A percentile compares a stretch with the other conserved stretches of the same genome.
Evolutionary conservation across 2,797 vertebrate genomes (phyloP).

Genomic region (Nyctalus aviator): DNA sequence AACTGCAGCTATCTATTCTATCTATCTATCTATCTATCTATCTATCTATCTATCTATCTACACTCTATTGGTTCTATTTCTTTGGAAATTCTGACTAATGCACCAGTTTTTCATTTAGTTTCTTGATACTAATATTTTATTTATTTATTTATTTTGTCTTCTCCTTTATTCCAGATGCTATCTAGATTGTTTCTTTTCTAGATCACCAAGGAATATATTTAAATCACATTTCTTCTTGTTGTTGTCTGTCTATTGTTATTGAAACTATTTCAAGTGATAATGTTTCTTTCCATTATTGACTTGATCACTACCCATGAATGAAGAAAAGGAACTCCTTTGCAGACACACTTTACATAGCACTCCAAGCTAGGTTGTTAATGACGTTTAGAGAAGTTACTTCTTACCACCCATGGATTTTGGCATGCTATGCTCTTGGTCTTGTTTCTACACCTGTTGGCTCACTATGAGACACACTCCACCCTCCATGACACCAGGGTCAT

Average conservation of each 20-base stretch:
- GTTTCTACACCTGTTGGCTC: background rate
- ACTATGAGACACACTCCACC: background rate
- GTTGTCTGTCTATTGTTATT: background rate
- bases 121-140: background rate
- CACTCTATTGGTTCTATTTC: background rate
- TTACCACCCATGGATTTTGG: background rate
- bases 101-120: background rate
- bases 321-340: background rate
- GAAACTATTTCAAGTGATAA: slow-evolving; percentile 40
- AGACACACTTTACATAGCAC: background rate
- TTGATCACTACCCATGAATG: background rate
- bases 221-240: slow-evolving; percentile 13
- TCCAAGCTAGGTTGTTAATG: background rate
- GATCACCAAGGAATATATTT: background rate
- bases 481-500: background rate
- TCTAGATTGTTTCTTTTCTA: slow-evolving; percentile 35
- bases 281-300: slow-evolving; percentile 35
- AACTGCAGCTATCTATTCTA: background rate
- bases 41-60: background rate
- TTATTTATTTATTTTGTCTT: background rate
- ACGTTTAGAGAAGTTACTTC: background rate
- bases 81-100: background rate
- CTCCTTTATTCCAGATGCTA: slow-evolving; percentile 7
- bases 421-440: background rate
- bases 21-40: background rate